Base-by-base conservation (phyloP, 64 coral and sea anemone species). In the Porites lutea region DNA sequence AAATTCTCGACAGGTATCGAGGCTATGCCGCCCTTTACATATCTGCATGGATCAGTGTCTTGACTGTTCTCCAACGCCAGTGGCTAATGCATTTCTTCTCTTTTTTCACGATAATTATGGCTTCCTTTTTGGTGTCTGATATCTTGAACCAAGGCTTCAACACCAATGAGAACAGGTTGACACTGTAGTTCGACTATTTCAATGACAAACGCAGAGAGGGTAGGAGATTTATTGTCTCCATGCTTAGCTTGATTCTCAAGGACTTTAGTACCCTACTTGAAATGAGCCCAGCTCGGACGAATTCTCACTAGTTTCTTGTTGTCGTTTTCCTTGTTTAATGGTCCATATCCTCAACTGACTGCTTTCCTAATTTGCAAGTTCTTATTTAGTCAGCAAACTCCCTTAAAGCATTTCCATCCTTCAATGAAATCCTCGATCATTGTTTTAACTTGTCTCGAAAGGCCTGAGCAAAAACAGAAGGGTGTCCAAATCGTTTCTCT, bases 401-500 rank as follows among this genome's bases (percentile, higher is more conserved):
- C 3, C 59, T 83, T 4, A 83, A 50, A 27, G 8, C 59, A 3
- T 2, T 19, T 19, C 79, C 55, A 43, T 83, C 59, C 27, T 5
- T 88, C n/a, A 15, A 72, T 0, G 87, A n/a, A n/a, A 88, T 88
- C 75, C 48, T 88, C 1, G 6, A 37, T 72, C 55, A 88, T n/a
- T 61, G 61, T 88, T 88, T 23, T 10, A 88, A 61, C 55, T 63
- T 88, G 11, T 88, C 72, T 75, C 72, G 23, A 77, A 88, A 88
- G 43, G 86, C 86, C 11, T 88, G 23, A 21, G 71, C 71, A 63
- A 88, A 13, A 16, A 88, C 55, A 3, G 86, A 62, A 0, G 86
- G 86, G 60, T 88, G 71, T 18, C 86, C 86, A 88, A 88, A 88
- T 75, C 72, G 86, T 88, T 88, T 88, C 10, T 88, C 86, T 5